A percentile compares a stretch with the other conserved stretches of the same genome.
These are phyloP conservation scores for Cebus imitator DNA, from an alignment of 2,113 vertebrate species.

Conservation along the genomic window DNA sequence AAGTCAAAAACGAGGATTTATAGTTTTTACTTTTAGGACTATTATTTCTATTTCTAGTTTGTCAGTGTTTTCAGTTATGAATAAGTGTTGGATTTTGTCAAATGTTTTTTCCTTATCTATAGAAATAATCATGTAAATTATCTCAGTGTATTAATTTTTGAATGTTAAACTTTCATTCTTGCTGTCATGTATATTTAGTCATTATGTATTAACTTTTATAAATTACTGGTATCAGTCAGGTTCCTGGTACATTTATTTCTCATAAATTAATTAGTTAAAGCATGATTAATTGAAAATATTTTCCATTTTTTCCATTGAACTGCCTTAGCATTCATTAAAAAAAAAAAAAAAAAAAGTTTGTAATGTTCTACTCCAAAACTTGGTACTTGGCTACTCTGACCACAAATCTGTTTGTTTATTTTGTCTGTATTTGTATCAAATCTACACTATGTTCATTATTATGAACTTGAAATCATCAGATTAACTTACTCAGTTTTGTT, in stretches of 20 bases:
- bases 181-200: not conserved
- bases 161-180: not conserved
- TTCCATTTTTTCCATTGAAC: not conserved
- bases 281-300: not conserved
- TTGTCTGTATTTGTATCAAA: not conserved
- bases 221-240: not conserved
- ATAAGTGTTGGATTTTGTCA: not conserved
- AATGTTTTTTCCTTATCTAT: not conserved
- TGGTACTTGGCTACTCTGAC: not conserved
- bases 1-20: no score
- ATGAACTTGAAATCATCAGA: not conserved
- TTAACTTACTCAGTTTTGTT: not conserved
- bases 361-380: not conserved
- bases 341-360: not conserved
- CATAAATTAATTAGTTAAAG: not conserved
- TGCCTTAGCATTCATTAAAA: not conserved
- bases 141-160: not conserved
- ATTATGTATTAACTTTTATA: not conserved
- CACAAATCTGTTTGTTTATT: not conserved
- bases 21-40: not conserved
- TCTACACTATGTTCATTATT: not conserved
- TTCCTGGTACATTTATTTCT: not conserved
- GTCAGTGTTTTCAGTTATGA: not conserved
- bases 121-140: not conserved
- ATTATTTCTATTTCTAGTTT: not conserved